Evolutionary conservation across 2,113 vertebrate genomes (phyloP).

Genomic region (Gasterosteus aculeatus): DNA sequence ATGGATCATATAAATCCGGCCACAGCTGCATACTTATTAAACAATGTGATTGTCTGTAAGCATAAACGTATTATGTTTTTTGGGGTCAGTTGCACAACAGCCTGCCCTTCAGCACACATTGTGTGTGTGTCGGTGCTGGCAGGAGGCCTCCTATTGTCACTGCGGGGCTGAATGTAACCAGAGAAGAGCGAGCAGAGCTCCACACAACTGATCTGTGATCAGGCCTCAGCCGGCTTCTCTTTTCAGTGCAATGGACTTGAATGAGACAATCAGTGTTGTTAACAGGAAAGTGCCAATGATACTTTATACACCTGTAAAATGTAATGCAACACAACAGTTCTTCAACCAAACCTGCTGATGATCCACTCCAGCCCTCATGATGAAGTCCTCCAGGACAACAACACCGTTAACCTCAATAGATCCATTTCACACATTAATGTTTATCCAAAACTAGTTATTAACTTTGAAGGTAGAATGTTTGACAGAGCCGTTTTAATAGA

Average conservation of each 20-base stretch:
- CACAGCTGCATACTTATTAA: not conserved
- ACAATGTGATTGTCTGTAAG: too few species aligned
- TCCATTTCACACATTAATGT: not conserved
- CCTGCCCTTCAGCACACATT: constrained; percentile 5
- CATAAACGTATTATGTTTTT: constrained; percentile 18
- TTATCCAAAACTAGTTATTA: not conserved
- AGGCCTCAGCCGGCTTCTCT: constrained; percentile 22
- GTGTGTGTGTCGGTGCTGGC: constrained; percentile 19
- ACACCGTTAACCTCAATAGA: not conserved
- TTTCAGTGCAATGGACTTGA: constrained; percentile 8
- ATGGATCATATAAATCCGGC: not conserved
- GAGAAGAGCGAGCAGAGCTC: constrained; percentile 15
- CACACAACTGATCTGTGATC: constrained; percentile 47
- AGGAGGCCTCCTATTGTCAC: constrained; percentile 45
- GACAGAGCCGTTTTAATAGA: not conserved
- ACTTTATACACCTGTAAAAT: not conserved
- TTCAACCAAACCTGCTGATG: not conserved
- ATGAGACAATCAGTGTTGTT: not conserved
- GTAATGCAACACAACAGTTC: not conserved
- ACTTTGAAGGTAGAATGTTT: not conserved
- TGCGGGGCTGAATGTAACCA: constrained; percentile 45
- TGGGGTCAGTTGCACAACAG: constrained; percentile 6
- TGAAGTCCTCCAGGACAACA: not conserved
- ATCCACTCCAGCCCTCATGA: not conserved
- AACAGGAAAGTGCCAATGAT: not conserved